Conservation (phyloP, 2,888 invertebrate genomes). For the Apodemia mormo region DNA sequence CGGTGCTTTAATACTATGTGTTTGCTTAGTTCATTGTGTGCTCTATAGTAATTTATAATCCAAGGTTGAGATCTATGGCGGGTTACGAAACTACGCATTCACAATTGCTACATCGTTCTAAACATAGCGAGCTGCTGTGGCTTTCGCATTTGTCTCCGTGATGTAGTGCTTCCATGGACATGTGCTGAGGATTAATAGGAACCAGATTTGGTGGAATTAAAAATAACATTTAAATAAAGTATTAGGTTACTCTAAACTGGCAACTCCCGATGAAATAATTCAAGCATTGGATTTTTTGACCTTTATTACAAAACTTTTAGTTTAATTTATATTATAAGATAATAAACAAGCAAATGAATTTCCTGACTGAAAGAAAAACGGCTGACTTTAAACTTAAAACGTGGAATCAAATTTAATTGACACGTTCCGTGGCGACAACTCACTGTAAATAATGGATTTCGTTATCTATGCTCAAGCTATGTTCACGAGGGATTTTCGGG, state of each 20-base stretch:
- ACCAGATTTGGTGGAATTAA: background rate
- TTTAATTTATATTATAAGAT: too few relatives aligned
- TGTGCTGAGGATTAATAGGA: conserved; percentile 8
- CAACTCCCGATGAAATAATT: background rate
- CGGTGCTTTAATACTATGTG: background rate
- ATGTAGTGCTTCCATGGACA: conserved; percentile 18
- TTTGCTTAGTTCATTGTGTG: background rate
- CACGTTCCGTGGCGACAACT: too few relatives aligned
- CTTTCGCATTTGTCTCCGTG: conserved; percentile 17
- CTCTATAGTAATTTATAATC: background rate
- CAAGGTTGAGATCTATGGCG: background rate
- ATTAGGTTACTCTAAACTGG: background rate
- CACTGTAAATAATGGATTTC: too few relatives aligned
- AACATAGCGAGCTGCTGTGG: conserved; percentile 15
- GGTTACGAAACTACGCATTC: conserved; percentile 15
- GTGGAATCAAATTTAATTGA: too few relatives aligned
- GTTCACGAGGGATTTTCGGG: too few relatives aligned
- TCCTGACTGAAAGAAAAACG: too few relatives aligned
- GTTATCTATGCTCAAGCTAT: too few relatives aligned
- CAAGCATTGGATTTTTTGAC: too few relatives aligned
- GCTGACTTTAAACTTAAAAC: too few relatives aligned
- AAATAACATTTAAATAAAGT: background rate
- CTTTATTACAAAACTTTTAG: too few relatives aligned
- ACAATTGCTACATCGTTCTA: conserved; percentile 16
- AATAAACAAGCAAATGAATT: too few relatives aligned